Evolutionary conservation across 1,140 invertebrate species (phyloP), one percentile per base, ranked within the genome.

Genomic region (Cataglyphis hispanica): DNA sequence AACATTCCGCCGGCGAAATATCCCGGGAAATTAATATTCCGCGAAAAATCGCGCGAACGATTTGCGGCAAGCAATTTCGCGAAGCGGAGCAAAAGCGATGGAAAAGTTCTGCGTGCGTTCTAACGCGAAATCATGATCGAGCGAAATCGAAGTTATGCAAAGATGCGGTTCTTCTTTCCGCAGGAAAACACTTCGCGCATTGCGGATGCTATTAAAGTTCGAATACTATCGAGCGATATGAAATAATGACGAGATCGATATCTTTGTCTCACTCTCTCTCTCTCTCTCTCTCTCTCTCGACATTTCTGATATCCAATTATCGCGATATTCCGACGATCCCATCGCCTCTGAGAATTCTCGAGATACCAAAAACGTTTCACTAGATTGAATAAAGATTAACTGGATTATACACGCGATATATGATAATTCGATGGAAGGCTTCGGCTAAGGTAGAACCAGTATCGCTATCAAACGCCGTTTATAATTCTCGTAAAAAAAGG

Each of bases 241-340:
- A 83, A 83, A 83, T 83, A 83, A 83, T 74, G 78, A 83, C 40
- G 78, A 72, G 72, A 83, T 83, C 78, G 37, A 25, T 13, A 25
- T 27, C 61, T 19, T 61, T 43, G 37, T 31, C 67, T 53, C 72
- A 60, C 43, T 37, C 25, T 80, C 1, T 53, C 72, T 72, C 43
- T 37, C 25, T 80, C 1, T 56, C 64, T 40, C 43, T 81, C 7
- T 70, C 50, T 56, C 46, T 40, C 37, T n/a, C 37, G 78, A 66
- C 25, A 70, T 74, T 74, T 46, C 67, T 74, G 64, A 80, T 70
- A 80, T 70, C 43, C 67, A 81, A 72, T n/a, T n/a, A n/a, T 83
- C 37, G 77, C 31, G 64, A 27, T 69, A 67, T 56, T 31, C 31
- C 37, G 77, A 6, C 67, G 27, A 61, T 53, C 60, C 25, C 16